Base-by-base conservation (phyloP, 2,113 vertebrate genomes). In the Dendropsophus ebraccatus region DNA sequence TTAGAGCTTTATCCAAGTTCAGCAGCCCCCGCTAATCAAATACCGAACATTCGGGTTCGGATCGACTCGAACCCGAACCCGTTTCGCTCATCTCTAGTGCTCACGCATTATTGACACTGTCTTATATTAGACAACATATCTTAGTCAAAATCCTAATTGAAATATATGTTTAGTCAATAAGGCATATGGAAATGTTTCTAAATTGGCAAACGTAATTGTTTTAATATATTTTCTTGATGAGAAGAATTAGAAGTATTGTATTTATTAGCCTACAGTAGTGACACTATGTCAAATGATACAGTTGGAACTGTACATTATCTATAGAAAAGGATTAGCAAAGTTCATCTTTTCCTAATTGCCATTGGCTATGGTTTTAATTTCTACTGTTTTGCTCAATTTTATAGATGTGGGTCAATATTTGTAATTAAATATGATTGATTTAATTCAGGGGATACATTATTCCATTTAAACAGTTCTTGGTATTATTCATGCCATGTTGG, bases 401-500 rank as follows among this genome's bases (percentile, higher is more conserved):
- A 73, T 74, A 58, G 45, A 60, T 74, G 21, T 47, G 70, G 73
- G 23, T 83, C 30, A 72, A 54, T 83, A 75, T 83, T 47, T 74
- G 69, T 60, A 83, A 60, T 74, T 83, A 83, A 54, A 83, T 37
- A 83, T 72, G 65, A 83, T 54, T 72, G 65, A 83, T 83, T 83
- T 50, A 13, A 82, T 70, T 52, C 49, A 69, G 16, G 23, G 28
- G 25, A 41, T 45, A 25, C 81, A 73, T 83, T 54, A 45, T 41
- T 74, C 14, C 50, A 83, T 60, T 56, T 74, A 83, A 58, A 58
- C 69, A 60, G 32, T n/a, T 58, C 32, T 72, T 32, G 19, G 52
- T 60, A 74, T 72, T 12, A 60, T 41, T 83, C 21, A 70, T 60
- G 70, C 16, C 52, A 60, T 28, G 23, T 58, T 83, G 32, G 70